phyloP scores from a whole-genome alignment of 1,140 invertebrate species.

The Psix sp. region DNA sequence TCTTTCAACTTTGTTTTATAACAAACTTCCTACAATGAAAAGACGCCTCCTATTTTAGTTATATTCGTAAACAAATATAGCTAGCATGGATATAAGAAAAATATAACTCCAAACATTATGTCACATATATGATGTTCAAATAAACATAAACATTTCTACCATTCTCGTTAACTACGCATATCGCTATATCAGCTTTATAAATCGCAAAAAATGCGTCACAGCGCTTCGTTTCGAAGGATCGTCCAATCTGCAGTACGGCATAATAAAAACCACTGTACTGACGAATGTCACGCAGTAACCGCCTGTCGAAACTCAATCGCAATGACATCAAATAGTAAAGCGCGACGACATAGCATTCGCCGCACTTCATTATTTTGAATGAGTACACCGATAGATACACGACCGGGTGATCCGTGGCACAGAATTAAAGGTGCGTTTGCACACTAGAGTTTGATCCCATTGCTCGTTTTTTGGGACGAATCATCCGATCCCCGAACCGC shows the following conservation, averaged over 20 bases:
- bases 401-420: conserved; percentile 14
- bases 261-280: background rate
- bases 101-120: too few relatives aligned
- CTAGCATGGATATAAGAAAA: too few relatives aligned
- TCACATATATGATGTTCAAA: too few relatives aligned
- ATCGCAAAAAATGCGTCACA: too few relatives aligned
- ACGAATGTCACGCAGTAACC: background rate
- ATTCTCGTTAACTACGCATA: too few relatives aligned
- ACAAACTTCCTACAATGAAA: too few relatives aligned
- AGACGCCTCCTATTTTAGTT: too few relatives aligned
- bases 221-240: conserved; percentile 1
- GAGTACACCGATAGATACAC: conserved; percentile 31
- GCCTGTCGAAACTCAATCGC: conserved; percentile 1
- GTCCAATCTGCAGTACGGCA: background rate
- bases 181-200: too few relatives aligned
- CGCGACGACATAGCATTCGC: conserved; percentile 19
- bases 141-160: too few relatives aligned
- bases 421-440: conserved; percentile 31
- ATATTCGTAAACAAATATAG: too few relatives aligned
- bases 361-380: conserved; percentile 53
- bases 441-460: conserved; percentile 29
- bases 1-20: too few relatives aligned
- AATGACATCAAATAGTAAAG: conserved; percentile 34
- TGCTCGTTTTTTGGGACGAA: conserved; percentile 46
- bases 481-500: conserved; percentile 22